These are phyloP conservation scores for Cossypha dichroa DNA, from an alignment of 2,797 vertebrate species.

Conservation along the genomic window DNA sequence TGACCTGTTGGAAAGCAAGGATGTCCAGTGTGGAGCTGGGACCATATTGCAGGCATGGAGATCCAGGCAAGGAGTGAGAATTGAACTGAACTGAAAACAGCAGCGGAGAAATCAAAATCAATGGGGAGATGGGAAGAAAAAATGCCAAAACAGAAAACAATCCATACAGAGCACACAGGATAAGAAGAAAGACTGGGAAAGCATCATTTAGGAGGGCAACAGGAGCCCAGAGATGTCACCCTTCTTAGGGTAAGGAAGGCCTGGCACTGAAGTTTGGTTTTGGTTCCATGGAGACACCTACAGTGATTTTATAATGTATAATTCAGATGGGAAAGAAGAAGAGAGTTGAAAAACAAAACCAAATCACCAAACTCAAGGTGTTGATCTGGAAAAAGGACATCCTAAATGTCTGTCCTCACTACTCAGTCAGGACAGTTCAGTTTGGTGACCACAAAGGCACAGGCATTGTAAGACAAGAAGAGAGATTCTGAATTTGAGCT, in stretches of 20 bases:
- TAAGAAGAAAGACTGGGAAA: neutral
- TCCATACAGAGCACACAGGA: neutral
- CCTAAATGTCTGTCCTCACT: neutral
- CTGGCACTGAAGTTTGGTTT: neutral
- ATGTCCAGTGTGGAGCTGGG: neutral
- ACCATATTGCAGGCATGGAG: fast-evolving
- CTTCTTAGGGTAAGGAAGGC: neutral
- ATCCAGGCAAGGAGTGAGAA: neutral
- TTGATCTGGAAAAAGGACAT: neutral
- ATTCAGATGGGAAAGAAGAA: neutral
- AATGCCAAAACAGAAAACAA: neutral
- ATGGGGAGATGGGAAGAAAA: fast-evolving
- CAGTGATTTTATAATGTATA: neutral
- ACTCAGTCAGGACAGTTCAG: neutral
- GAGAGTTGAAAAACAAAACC: neutral
- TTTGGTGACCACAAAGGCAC: neutral
- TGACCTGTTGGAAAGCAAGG: neutral
- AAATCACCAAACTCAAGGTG: neutral
- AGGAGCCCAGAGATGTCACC: neutral
- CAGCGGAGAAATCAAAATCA: neutral
- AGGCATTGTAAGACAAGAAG: neutral
- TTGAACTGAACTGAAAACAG: neutral
- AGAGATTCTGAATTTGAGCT: neutral
- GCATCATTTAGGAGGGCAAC: neutral
- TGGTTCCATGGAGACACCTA: neutral